A percentile compares a stretch with the other conserved stretches of the same genome.
phyloP scores from a whole-genome alignment of 2,888 invertebrate species.

The Drosophila tanythrix region DNA sequence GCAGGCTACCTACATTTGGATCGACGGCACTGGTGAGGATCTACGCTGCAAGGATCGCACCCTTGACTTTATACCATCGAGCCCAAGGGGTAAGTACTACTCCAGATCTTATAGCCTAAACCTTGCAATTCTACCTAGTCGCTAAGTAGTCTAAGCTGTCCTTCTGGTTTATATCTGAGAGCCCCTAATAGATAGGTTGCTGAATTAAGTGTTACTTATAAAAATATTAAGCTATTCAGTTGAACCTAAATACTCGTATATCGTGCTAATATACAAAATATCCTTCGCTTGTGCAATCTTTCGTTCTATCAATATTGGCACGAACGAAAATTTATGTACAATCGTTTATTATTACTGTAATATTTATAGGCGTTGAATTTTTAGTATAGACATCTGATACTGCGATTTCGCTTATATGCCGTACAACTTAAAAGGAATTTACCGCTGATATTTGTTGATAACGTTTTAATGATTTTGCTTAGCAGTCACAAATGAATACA shows the following conservation, averaged over 20 bases:
- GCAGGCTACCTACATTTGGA: slow-evolving; percentile 96
- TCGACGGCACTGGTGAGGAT: slow-evolving; percentile 96
- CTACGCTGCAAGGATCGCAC: slow-evolving; percentile 95
- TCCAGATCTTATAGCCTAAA: neutral
- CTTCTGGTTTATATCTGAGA: slow-evolving; percentile 13
- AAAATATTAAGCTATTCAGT: neutral
- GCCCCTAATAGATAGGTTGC: neutral
- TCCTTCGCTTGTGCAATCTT: neutral
- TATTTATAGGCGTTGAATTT: slow-evolving; percentile 11
- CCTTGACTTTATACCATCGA: slow-evolving; percentile 91
- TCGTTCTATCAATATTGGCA: neutral
- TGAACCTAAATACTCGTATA: neutral
- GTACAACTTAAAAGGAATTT: slow-evolving; percentile 52
- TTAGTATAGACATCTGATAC: slow-evolving; percentile 50
- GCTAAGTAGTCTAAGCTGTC: neutral
- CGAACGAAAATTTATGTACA: neutral
- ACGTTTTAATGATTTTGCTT: slow-evolving; percentile 54
- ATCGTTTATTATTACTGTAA: neutral
- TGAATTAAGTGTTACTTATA: neutral
- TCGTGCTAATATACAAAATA: neutral
- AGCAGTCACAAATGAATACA: slow-evolving; percentile 7
- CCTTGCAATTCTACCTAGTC: neutral
- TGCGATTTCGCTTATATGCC: slow-evolving; percentile 47
- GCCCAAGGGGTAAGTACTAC: slow-evolving; percentile 88
- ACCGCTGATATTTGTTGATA: slow-evolving; percentile 48